Evolutionary conservation across 2,797 vertebrate genomes (phyloP).

Genomic region (Mormyrops attenuatus): DNA sequence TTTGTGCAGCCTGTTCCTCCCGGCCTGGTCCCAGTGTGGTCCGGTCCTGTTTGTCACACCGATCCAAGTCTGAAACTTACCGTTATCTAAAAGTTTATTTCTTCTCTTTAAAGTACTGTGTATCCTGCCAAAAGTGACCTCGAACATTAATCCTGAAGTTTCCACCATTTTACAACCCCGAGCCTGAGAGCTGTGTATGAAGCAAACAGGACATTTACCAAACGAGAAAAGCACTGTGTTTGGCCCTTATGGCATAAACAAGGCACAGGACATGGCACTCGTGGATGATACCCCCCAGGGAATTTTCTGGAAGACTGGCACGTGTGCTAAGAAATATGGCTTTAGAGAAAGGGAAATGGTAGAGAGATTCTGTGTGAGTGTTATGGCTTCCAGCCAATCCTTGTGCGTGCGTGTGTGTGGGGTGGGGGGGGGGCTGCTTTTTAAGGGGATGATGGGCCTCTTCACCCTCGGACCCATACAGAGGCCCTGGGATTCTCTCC

Average conservation of each 20-base stretch:
- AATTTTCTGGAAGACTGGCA: not conserved
- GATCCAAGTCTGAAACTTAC: not conserved
- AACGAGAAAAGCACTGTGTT: not conserved
- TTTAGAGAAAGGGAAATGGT: constrained; percentile 20
- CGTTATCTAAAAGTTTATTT: not conserved
- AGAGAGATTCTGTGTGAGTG: not conserved
- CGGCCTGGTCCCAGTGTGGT: not conserved
- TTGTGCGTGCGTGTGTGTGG: not conserved
- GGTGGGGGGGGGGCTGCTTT: not conserved
- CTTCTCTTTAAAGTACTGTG: not conserved
- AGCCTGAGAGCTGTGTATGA: not conserved
- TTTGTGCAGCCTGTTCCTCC: not conserved
- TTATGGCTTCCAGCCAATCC: not conserved
- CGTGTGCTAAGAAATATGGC: constrained; percentile 31
- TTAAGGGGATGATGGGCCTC: constrained; percentile 20
- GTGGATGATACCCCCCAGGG: not conserved
- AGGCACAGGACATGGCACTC: not conserved
- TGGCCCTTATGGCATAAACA: not conserved
- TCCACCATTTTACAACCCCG: not conserved
- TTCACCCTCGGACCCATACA: constrained; percentile 5
- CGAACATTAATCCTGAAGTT: not conserved
- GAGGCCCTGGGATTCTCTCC: not conserved
- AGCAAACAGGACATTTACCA: constrained; percentile 7
- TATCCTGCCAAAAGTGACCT: not conserved
- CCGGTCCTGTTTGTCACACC: not conserved